A percentile compares a stretch with the other conserved stretches of the same genome.
Evolutionary conservation across 2,113 vertebrate species (phyloP).

Genomic region (Thalassarche chlororhynchos): DNA sequence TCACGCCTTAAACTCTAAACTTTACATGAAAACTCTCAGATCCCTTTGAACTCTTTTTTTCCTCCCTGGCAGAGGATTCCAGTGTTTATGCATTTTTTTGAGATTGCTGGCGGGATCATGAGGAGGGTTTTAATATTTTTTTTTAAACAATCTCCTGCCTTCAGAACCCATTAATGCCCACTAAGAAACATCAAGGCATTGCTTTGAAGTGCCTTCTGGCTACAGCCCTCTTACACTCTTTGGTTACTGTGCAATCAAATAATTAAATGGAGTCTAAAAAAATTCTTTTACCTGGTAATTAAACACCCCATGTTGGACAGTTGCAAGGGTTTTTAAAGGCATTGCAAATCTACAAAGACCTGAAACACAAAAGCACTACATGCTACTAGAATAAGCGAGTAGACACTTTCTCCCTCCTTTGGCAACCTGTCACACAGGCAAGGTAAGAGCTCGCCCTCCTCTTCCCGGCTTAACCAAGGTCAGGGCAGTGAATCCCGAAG

Average conservation of each 20-base stretch:
- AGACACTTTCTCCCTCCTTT: conserved; percentile 25
- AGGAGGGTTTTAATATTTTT: conserved; percentile 88
- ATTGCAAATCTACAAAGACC: conserved; percentile 81
- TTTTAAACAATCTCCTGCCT: conserved; percentile 90
- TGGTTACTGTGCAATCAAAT: conserved; percentile 94
- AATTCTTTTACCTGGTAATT: conserved; percentile 92
- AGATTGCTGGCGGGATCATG: conserved; percentile 89
- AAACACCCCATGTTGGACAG: conserved; percentile 86
- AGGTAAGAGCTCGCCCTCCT: conserved; percentile 3
- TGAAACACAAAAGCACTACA: conserved; percentile 74
- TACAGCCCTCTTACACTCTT: conserved; percentile 84
- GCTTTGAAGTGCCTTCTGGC: conserved; percentile 98
- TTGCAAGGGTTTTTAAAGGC: conserved; percentile 77
- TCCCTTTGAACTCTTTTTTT: conserved; percentile 81
- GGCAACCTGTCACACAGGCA: conserved; percentile 64
- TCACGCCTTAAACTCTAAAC: conserved; percentile 86
- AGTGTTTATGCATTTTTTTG: conserved; percentile 88
- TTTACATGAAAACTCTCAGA: conserved; percentile 84
- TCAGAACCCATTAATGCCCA: conserved; percentile 95
- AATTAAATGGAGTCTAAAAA: conserved; percentile 90
- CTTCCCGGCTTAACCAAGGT: not conserved
- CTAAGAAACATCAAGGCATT: conserved; percentile 91
- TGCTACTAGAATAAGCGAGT: not conserved
- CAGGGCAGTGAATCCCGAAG: not conserved
- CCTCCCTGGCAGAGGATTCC: conserved; percentile 80